phyloP scores from a whole-genome alignment of 2,113 vertebrate species.

The Heteronetta atricapilla region DNA sequence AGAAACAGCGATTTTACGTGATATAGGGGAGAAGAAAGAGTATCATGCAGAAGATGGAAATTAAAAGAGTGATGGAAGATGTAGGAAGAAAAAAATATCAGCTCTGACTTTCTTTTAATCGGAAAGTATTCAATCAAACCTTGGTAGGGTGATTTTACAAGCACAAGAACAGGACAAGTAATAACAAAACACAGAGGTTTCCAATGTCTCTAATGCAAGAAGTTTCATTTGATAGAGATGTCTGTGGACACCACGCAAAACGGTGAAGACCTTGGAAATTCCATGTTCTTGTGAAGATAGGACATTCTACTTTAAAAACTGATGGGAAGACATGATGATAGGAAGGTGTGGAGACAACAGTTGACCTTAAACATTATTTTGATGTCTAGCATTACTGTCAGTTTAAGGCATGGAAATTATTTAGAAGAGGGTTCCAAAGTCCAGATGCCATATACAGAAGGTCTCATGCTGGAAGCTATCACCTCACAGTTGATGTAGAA shows the following conservation, averaged over 20 bases:
- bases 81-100: background rate
- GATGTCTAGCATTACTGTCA: background rate
- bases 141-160: background rate
- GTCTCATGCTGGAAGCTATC: background rate
- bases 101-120: background rate
- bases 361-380: background rate
- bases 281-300: background rate
- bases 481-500: background rate
- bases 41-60: background rate
- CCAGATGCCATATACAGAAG: background rate
- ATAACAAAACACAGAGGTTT: background rate
- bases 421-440: background rate
- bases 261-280: background rate
- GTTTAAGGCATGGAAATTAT: background rate
- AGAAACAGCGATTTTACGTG: background rate
- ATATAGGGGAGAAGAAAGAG: background rate
- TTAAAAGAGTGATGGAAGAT: background rate
- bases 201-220: background rate
- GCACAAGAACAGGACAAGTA: background rate
- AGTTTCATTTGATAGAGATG: background rate
- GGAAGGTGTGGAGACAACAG: background rate
- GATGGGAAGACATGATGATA: background rate
- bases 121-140: background rate
- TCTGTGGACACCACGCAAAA: background rate
- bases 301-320: background rate